These are phyloP conservation scores for Muntiacus reevesi DNA, from an alignment of 2,113 vertebrate species.

Conservation along the genomic window DNA sequence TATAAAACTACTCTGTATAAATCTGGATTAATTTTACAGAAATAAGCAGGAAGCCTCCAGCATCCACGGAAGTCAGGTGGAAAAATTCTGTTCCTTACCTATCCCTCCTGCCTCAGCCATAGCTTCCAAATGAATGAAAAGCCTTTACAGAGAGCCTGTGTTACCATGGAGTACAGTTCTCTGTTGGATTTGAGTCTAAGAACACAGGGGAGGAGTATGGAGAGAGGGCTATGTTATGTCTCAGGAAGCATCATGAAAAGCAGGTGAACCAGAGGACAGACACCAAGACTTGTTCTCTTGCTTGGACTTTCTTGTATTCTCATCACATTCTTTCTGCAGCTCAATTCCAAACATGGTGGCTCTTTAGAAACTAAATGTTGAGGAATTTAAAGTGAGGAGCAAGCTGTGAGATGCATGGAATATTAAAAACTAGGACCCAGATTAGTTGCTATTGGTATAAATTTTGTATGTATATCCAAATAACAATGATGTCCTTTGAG, in stretches of 20 bases:
- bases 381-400: neutral
- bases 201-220: neutral
- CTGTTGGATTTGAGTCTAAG: neutral
- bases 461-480: neutral
- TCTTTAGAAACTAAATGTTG: neutral
- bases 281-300: neutral
- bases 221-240: too few relatives aligned
- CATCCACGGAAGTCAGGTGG: neutral
- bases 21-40: neutral
- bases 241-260: neutral
- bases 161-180: rapidly evolving
- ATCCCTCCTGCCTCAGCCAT: neutral
- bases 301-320: neutral
- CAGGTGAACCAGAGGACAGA: neutral
- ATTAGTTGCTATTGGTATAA: neutral
- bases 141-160: neutral
- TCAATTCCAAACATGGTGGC: neutral
- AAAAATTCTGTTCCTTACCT: neutral
- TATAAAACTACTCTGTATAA: neutral
- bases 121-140: neutral
- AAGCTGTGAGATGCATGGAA: neutral
- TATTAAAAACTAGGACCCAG: neutral
- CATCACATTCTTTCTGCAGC: neutral
- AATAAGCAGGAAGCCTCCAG: neutral
- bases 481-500: neutral